phyloP scores from a whole-genome alignment of 2,888 invertebrate genomes.

The Selenia dentaria region DNA sequence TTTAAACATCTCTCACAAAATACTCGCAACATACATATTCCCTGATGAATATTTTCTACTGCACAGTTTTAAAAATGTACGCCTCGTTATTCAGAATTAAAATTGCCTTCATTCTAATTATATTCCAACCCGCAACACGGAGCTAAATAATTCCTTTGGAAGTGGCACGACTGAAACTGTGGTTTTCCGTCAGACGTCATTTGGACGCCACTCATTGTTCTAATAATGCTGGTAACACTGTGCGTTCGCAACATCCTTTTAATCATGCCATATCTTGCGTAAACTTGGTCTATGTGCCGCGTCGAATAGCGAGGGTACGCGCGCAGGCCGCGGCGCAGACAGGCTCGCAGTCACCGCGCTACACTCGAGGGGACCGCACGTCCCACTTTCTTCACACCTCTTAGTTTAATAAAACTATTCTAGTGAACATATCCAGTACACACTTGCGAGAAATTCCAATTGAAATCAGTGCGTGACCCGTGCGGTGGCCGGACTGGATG shows the following conservation, averaged over 20 bases:
- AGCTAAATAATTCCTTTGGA: conserved; percentile 2
- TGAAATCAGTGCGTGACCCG: conserved; percentile 9
- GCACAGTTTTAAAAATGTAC: no score
- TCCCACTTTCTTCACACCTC: conserved; percentile 13
- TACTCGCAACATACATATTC: no score
- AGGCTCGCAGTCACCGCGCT: conserved; percentile 53
- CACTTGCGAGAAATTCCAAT: conserved; percentile 25
- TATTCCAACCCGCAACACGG: conserved; percentile 11
- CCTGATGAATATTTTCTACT: no score
- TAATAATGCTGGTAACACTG: background rate
- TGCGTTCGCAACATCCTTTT: background rate
- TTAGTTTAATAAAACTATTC: conserved; percentile 22
- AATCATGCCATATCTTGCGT: conserved; percentile 10
- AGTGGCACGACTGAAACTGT: background rate
- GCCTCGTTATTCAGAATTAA: no score
- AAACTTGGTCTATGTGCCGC: conserved; percentile 12
- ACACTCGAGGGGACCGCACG: conserved; percentile 48
- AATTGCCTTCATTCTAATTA: conserved; percentile 5
- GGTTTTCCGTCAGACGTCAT: background rate
- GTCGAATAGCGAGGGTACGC: conserved; percentile 9
- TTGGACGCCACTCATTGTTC: background rate
- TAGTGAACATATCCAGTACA: conserved; percentile 31
- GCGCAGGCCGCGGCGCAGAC: conserved; percentile 42
- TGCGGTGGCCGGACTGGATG: conserved; percentile 1
- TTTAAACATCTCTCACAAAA: no score